These are phyloP conservation scores for Gallinago solitaria DNA, from an alignment of 2,797 vertebrate genomes.

Conservation along the genomic window DNA sequence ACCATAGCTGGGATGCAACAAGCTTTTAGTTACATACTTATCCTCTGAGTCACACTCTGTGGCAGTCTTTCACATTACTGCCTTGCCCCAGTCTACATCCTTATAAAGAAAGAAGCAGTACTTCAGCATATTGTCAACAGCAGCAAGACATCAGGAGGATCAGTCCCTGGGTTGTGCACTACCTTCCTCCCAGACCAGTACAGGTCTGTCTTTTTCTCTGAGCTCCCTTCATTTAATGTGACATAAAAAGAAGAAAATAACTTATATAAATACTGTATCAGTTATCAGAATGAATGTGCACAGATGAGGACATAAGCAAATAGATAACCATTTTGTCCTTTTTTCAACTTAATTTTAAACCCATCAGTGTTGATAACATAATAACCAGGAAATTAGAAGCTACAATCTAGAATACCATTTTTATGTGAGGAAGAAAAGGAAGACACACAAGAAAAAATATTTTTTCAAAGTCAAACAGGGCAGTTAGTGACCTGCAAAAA, in stretches of 20 bases:
- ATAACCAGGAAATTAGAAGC: background rate
- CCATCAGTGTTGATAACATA: background rate
- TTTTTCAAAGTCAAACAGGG: background rate
- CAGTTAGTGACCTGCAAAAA: background rate
- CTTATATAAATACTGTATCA: background rate
- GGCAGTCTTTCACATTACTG: background rate
- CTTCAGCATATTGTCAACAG: background rate
- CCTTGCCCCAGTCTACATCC: constrained; percentile 3
- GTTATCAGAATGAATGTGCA: background rate
- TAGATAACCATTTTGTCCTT: background rate
- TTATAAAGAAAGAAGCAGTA: constrained; percentile 45
- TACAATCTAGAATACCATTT: background rate
- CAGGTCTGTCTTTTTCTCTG: background rate
- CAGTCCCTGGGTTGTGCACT: background rate
- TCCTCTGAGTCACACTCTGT: constrained; percentile 29
- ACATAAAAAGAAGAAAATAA: background rate
- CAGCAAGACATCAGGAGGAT: background rate
- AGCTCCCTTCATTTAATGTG: background rate
- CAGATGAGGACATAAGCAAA: background rate
- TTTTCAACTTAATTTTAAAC: background rate
- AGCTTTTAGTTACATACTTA: constrained; percentile 4
- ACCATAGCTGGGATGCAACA: background rate
- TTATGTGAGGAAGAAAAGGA: background rate
- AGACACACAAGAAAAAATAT: background rate
- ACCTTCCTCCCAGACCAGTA: background rate